A percentile compares a stretch with the other conserved stretches of the same genome.
These are phyloP conservation scores for Hemitrygon akajei DNA, from an alignment of 2,797 vertebrate species.

Conservation along the genomic window DNA sequence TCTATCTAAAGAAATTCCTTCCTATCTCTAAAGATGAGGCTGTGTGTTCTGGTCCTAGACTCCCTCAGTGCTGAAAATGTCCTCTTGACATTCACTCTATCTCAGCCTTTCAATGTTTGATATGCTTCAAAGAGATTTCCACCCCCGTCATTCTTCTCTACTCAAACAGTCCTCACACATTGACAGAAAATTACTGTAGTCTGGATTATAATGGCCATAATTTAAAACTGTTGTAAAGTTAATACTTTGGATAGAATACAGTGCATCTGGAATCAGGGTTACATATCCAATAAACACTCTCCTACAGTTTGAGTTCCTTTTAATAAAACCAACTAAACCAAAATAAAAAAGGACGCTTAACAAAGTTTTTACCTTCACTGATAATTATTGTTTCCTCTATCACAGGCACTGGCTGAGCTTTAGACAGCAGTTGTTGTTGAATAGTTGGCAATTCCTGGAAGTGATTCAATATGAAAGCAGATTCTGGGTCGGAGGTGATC, in stretches of 20 bases:
- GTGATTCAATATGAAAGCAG: constrained; percentile 55
- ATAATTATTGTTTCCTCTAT: background rate
- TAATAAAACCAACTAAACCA: background rate
- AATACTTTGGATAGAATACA: background rate
- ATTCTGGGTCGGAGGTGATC: constrained; percentile 63
- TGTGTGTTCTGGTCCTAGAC: no score
- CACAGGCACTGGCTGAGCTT: background rate
- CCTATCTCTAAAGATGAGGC: no score
- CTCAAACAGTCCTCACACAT: no score
- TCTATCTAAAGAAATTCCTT: no score
- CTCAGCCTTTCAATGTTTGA: no score
- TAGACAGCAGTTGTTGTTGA: constrained; percentile 42
- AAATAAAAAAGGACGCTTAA: background rate
- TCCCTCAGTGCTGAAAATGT: no score
- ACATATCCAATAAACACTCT: background rate
- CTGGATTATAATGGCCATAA: no score
- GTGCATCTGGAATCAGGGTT: background rate
- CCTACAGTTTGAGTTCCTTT: background rate
- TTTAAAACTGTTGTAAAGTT: no score
- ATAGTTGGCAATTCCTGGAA: constrained; percentile 55
- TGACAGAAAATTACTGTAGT: no score
- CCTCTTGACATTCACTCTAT: no score
- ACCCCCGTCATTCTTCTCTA: no score
- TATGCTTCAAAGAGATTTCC: no score
- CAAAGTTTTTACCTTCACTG: constrained; percentile 2